Percentiles rank a stretch among this genome's conserved stretches.
Evolutionary conservation across 2,797 vertebrate species (phyloP).

Genomic region (Catostomus latipinnis): DNA sequence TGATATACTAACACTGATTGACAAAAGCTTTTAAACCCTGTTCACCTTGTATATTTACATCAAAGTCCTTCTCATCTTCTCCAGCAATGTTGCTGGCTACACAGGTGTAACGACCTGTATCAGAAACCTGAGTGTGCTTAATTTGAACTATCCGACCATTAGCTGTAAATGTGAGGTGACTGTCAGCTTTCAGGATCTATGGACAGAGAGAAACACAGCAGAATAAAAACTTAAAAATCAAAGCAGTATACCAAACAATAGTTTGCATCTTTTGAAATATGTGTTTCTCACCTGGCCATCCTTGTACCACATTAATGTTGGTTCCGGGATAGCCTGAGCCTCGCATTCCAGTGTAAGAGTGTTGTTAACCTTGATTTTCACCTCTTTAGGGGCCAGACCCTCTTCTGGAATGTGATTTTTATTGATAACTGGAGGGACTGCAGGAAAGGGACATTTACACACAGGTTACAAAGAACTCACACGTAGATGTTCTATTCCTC

Average conservation of each 20-base stretch:
- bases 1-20: too few species aligned
- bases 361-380: conserved; percentile 93
- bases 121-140: conserved; percentile 88
- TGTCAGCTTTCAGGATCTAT: conserved; percentile 83
- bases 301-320: conserved; percentile 93
- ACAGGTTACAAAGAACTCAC: background rate
- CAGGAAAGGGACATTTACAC: background rate
- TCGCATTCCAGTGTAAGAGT: conserved; percentile 91
- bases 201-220: conserved; percentile 42
- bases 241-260: background rate
- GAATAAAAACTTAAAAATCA: background rate
- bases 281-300: conserved; percentile 87
- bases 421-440: conserved; percentile 94
- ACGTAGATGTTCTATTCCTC: background rate
- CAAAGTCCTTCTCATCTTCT: conserved; percentile 98
- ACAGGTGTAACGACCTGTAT: conserved; percentile 94
- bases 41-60: conserved; percentile 99
- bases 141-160: conserved; percentile 86
- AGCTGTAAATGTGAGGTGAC: conserved; percentile 80
- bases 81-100: conserved; percentile 93
- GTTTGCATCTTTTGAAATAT: background rate
- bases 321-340: conserved; percentile 86
- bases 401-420: conserved; percentile 84
- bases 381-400: conserved; percentile 87
- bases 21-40: conserved; percentile 59